Evolutionary conservation across 2,113 vertebrate species (phyloP), one percentile per base, ranked within the genome.

Genomic region (Willisornis vidua): DNA sequence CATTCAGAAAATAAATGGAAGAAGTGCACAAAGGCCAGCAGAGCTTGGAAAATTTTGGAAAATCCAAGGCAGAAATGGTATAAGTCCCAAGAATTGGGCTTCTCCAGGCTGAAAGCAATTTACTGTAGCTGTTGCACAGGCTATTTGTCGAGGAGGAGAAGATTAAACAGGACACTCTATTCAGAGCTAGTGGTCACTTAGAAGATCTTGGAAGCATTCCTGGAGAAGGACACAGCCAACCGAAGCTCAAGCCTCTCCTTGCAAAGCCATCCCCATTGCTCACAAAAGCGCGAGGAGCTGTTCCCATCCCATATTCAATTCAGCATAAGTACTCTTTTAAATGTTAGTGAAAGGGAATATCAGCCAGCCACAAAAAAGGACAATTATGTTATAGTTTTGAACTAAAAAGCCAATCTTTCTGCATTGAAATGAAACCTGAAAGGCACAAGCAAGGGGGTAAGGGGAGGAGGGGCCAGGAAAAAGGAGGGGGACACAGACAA

Each of bases 141-240:
- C 55, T 87, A 57, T 90, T 95, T 96, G 91, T 94, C 77, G 91
- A 75, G 84, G 68, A 96, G 54, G 43, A 89, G 87, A 89, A 97
- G 85, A 97, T 90, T 83, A 96, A 97, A 96, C 86, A 95, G 90
- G 93, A 95, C 87, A 85, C 43, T 84, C 77, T 85, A 93, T 91
- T 97, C 74, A 96, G 90, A 92, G 80, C 74, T 91, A 37, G 6
- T 89, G 93, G 94, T 96, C 96, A 95, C 79, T 89, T 62, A 88
- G 87, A 97, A 96, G 96, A 95, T 97, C 87, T 96, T 97, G 96
- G 97, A 97, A 96, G 63, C 65, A 15, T 97, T 97, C 83, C 94
- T 91, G 78, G 79, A 88, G 95, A 87, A 93, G 81, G 39, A 72
- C 29, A 63, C 52, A 49, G 63, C 71, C 78, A 77, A 61, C 39